These are phyloP conservation scores for Acanthaster planci DNA, from an alignment of 35 echinoderm and acorn worm genomes.

Conservation along the genomic window DNA sequence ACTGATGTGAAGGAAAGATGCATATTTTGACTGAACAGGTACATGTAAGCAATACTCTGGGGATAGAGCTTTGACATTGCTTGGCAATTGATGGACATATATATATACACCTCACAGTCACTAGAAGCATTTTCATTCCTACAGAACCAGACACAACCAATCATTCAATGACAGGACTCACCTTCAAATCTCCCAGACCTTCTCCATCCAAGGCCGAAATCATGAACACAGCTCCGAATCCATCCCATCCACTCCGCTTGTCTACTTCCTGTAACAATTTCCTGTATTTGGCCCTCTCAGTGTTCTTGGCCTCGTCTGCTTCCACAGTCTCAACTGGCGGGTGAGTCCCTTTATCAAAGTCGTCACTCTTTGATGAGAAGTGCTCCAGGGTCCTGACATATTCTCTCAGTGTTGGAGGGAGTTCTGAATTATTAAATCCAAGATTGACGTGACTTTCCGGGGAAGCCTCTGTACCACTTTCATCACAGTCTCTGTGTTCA, in stretches of 20 bases:
- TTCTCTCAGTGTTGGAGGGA: neutral
- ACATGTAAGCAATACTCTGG: no score
- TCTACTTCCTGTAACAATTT: slow-evolving; percentile 17
- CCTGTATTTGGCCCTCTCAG: neutral
- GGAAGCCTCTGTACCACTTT: neutral
- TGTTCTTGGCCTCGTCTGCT: neutral
- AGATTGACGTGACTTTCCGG: neutral
- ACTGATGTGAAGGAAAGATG: no score
- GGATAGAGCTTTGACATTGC: no score
- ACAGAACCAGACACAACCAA: no score
- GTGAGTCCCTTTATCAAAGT: neutral
- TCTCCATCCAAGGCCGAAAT: slow-evolving; percentile 80
- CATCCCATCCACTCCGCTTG: slow-evolving; percentile 65
- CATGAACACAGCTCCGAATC: slow-evolving; percentile 83
- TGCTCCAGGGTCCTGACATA: slow-evolving; percentile 12
- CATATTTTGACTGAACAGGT: no score
- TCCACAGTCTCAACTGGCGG: slow-evolving; percentile 24
- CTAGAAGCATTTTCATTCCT: no score
- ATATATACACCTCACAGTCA: no score
- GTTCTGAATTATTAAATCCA: neutral
- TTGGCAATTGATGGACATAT: no score
- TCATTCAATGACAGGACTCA: slow-evolving; percentile 41
- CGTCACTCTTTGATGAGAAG: neutral
- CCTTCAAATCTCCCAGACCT: slow-evolving; percentile 77
- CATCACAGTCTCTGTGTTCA: neutral